Conservation (phyloP, 1,140 invertebrate genomes). For the Drosophila nasuta region DNA sequence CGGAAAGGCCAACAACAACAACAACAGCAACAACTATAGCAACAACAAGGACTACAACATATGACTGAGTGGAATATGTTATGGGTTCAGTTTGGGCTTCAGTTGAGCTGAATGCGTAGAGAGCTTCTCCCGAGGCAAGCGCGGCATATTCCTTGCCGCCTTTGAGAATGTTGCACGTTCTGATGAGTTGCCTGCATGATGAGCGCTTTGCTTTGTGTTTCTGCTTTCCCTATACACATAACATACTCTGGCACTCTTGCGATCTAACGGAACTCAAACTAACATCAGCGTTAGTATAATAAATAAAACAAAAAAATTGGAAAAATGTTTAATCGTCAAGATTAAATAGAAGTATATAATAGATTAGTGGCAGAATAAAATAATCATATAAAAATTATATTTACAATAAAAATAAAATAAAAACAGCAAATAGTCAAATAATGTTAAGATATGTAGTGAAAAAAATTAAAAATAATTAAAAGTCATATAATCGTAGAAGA, state of each 20-base stretch:
- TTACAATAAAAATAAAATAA: no score
- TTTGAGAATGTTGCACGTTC: conserved; percentile 44
- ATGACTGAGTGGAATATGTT: conserved; percentile 13
- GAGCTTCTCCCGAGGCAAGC: conserved; percentile 12
- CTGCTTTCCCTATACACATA: neutral
- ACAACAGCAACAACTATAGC: conserved; percentile 32
- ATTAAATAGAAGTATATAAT: no score
- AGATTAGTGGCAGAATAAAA: no score
- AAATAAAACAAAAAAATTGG: no score
- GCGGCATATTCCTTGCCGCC: conserved; percentile 34
- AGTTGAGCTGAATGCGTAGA: neutral
- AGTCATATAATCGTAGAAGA: no score
- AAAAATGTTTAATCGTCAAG: no score
- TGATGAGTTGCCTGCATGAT: conserved; percentile 1
- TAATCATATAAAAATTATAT: no score
- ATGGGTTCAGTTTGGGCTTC: conserved; percentile 6
- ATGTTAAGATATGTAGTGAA: no score
- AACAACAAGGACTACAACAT: conserved; percentile 11
- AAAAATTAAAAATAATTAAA: no score
- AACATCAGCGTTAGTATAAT: neutral
- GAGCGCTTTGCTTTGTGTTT: neutral
- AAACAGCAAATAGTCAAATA: no score
- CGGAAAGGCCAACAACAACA: conserved; percentile 27
- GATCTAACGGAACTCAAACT: no score
- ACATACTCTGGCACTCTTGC: neutral